Base-by-base conservation (phyloP, 2,888 invertebrate species). In the Palloptera scutellata region DNA sequence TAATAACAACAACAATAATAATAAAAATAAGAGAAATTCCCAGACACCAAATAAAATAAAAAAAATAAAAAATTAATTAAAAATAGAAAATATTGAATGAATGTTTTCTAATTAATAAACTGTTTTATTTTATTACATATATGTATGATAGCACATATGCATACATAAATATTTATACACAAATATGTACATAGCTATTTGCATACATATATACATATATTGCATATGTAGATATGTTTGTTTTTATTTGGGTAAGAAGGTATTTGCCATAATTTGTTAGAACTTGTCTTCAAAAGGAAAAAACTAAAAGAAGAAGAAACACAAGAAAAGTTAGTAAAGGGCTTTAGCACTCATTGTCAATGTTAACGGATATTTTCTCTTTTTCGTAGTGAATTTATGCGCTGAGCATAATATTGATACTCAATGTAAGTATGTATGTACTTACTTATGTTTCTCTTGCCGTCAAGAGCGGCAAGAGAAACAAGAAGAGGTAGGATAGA, bases 311-410 rank as follows among this genome's bases (percentile, higher is more conserved):
- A n/a, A n/a, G n/a, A 30, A 30, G 30, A 30, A 30, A 6, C 13
- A 12, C 45, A 54, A 45, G n/a, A 54, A 43, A 62, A 42, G n/a
- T 15, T 53, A 53, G 52, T 52, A 52, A 43, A 17, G 12, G 52
- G 41, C 41, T 53, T 61, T 53, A 52, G 55, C 12, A 62, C 51
- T 40, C 42, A 40, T 58, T 58, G 51, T 11, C 52, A 58, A 41
- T 10, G 17, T 64, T 57, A 64, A 64, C 64, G 58, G 58, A 64
- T 20, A 17, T 51, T 51, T 64, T n/a, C 41, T 19, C 42, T 17
- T 58, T 52, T 19, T 54, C 13, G 40, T 48, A 45, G n/a, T n/a
- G n/a, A n/a, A n/a, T n/a, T n/a, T n/a, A 48, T 15, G 48, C 48
- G 19, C 10, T 15, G 13, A 63, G 45, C 15, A 54, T 12, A 60